Evolutionary conservation across 2,113 vertebrate species (phyloP).

Genomic region (Grus americana): DNA sequence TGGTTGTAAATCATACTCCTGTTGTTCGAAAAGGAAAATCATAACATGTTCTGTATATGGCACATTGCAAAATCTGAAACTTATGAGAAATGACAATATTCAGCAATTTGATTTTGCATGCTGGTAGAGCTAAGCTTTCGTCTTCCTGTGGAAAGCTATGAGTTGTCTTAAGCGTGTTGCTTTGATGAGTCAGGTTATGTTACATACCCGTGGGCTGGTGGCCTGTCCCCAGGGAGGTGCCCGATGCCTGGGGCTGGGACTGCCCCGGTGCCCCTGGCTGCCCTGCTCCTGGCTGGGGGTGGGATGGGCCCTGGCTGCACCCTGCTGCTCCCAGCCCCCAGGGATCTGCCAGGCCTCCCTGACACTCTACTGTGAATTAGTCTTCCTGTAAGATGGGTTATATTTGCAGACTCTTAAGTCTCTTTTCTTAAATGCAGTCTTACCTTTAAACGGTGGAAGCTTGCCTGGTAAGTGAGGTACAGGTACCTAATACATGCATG

Average conservation of each 20-base stretch:
- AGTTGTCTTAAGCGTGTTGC: background rate
- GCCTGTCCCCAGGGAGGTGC: background rate
- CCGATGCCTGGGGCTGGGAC: background rate
- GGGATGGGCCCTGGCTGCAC: background rate
- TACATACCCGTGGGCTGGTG: background rate
- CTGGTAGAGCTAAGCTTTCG: background rate
- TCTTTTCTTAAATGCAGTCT: background rate
- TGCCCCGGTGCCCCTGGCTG: background rate
- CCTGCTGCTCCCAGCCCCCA: accelerated
- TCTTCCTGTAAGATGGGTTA: background rate
- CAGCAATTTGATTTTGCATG: background rate
- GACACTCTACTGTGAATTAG: background rate
- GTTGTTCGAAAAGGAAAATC: background rate
- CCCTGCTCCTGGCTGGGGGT: background rate
- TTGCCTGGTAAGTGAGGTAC: background rate
- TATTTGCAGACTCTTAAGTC: background rate
- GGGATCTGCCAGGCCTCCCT: background rate
- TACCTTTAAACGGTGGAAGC: background rate
- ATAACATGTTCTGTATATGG: background rate
- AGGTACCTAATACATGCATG: background rate
- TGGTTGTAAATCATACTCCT: background rate
- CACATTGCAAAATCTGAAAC: background rate
- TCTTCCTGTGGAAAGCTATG: background rate
- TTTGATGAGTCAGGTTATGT: background rate
- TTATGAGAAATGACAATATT: background rate